These are phyloP conservation scores for Coregonus ussuriensis DNA, from an alignment of 2,797 vertebrate species.

Conservation along the genomic window DNA sequence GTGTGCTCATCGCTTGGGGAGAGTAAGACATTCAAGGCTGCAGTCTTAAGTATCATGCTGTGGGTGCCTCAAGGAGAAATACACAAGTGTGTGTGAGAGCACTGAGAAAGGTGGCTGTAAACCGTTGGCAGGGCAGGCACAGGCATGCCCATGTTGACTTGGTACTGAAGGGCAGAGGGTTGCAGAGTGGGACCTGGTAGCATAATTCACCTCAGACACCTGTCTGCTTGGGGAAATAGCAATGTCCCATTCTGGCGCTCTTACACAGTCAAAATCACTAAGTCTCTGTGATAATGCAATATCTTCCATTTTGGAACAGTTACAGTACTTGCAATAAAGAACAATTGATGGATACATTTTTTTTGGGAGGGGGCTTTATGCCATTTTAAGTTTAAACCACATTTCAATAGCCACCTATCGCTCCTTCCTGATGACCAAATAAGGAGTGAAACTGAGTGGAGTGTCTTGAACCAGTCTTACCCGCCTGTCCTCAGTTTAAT, in stretches of 20 bases:
- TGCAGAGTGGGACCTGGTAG: conserved; percentile 19
- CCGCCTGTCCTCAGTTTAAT: conserved; percentile 66
- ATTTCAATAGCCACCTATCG: not conserved
- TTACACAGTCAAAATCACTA: not conserved
- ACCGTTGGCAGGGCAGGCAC: conserved; percentile 65
- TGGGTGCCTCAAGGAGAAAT: conserved; percentile 53
- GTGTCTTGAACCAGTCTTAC: conserved; percentile 72
- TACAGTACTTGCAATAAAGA: not conserved
- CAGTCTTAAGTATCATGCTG: conserved; percentile 29
- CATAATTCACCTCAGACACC: conserved; percentile 23
- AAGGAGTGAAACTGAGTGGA: conserved; percentile 63
- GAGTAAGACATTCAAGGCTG: conserved; percentile 34
- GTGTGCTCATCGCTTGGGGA: conserved; percentile 34
- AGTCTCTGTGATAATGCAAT: not conserved
- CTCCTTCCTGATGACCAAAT: conserved; percentile 49
- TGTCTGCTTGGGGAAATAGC: not conserved
- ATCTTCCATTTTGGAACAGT: not conserved
- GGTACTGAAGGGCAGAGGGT: conserved; percentile 40
- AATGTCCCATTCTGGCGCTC: not conserved
- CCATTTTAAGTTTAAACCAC: not conserved
- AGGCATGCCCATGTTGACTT: conserved; percentile 43
- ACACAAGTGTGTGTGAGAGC: conserved; percentile 43
- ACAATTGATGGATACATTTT: not conserved
- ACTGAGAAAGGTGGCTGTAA: conserved; percentile 54
- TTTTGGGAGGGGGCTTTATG: not conserved